These are phyloP conservation scores for Yponomeuta evonymella DNA, from an alignment of 2,888 invertebrate species.

Conservation along the genomic window DNA sequence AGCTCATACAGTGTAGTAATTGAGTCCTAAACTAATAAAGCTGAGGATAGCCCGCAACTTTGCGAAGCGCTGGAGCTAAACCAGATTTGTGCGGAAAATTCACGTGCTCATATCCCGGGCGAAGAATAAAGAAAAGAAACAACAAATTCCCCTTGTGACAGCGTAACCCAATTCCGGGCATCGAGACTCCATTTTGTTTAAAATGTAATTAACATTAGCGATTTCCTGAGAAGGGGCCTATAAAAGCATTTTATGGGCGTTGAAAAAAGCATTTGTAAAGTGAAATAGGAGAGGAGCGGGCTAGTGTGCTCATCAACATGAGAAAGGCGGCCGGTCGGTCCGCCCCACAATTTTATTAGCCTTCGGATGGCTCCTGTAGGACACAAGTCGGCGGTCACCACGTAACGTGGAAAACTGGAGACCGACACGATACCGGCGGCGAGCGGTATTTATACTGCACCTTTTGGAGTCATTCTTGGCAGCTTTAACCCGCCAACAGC, in stretches of 20 bases:
- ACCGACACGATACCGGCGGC: constrained; percentile 24
- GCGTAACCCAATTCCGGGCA: constrained; percentile 1
- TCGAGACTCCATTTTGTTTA: constrained; percentile 2
- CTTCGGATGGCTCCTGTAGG: constrained; percentile 28
- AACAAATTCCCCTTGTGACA: neutral
- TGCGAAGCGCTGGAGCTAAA: constrained; percentile 47
- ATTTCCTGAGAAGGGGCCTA: constrained; percentile 20
- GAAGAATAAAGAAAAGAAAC: neutral
- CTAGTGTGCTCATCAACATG: constrained; percentile 52
- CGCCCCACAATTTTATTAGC: constrained; percentile 64
- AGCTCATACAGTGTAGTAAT: constrained; percentile 37
- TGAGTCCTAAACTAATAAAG: constrained; percentile 70
- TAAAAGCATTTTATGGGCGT: constrained; percentile 33
- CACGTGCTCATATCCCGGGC: neutral
- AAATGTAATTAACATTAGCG: constrained; percentile 12
- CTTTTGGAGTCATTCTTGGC: neutral
- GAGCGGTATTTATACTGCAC: neutral
- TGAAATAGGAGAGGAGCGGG: constrained; percentile 15
- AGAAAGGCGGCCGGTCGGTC: constrained; percentile 46
- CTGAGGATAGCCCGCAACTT: constrained; percentile 38
- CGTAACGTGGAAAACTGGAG: constrained; percentile 18
- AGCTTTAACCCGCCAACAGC: too few species aligned
- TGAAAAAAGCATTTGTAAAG: constrained; percentile 32
- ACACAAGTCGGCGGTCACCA: constrained; percentile 7
- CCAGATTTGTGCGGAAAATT: constrained; percentile 60